Evolutionary conservation across 2,797 vertebrate genomes (phyloP), one percentile per base, ranked within the genome.

Genomic region (Aeoliscus strigatus): DNA sequence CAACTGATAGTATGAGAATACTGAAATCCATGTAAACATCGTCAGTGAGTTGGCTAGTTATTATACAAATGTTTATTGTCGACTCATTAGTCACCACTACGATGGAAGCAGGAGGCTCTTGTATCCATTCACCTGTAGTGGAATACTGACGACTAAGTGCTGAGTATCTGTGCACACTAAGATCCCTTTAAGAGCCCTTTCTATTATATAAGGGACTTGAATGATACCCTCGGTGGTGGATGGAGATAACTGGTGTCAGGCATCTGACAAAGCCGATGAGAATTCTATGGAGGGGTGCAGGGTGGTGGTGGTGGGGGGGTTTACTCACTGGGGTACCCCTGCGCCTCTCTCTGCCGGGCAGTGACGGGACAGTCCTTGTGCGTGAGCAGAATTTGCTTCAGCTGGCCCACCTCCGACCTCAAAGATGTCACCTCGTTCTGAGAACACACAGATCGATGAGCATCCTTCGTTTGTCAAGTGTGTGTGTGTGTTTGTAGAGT

Each of bases 361-460:
- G 94, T 97, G 79, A 98, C 95, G 1, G 94, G 96, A 86, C 96
- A 99, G 84, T 99, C 96, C 90, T 97, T 97, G 85, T 99, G 96
- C 32, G 96, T 93, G 82, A 96, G 83, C 81, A 99, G 88, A 75
- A 99, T 90, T 87, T 97, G 94, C 75, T 99, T 99, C 77, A 99
- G 91, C 57, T 99, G 96, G 65, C 94, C 92, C 75, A 98, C 96
- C 84, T 99, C 96, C 1, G 94, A 94, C 87, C 91, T 94, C 87
- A 99, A 81, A 60, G 95, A 93, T 8, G 96, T 97, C 77, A 99
- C 96, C 78, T 99, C 96, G 0, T 97, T 98, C 96, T 99, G 81
- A 47, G 83, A 82, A 24, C 15, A 73, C 9, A 67, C 12, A 60
- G n/a, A 58, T 18, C 51, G 27, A 44, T 9, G 2, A 61, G 55